Evolutionary conservation across 1,140 invertebrate species (phyloP), one percentile per base, ranked within the genome.

Genomic region (Melanaphis sacchari): DNA sequence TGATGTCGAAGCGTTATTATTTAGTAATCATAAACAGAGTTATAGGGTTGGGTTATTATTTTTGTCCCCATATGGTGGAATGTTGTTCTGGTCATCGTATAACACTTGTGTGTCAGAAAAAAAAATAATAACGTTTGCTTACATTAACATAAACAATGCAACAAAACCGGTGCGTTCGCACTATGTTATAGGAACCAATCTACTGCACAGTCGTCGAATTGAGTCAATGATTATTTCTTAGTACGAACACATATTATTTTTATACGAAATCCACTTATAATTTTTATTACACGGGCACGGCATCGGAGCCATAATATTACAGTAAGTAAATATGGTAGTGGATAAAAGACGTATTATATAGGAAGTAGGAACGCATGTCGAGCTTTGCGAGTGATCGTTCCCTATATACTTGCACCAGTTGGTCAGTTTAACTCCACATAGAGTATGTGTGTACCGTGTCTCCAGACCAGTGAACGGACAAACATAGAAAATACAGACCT

Each of bases 41-140:
- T 22, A 49, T 49, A 54, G 81, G 91, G 81, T 85, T 40, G 46
- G 46, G 46, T 92, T 85, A 49, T 93, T 84, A 93, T 93, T 93
- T 93, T 84, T 54, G 76, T 93, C 81, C 91, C 81, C 81, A 84
- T 85, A 26, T 93, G 81, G 22, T 8, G 66, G 59, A 46, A 49
- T 41, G 38, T 40, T 52, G 91, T 93, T 93, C 26, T 84, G 43
- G 91, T 49, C 81, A 52, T 85, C 36, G 91, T 38, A 91, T n/a
- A n/a, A n/a, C 26, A 82, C n/a, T 18, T 8, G 43, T n/a, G 54
- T 89, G 49, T 88, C 85, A 18, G 31, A 90, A 43, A 43, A 81
- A 91, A 91, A 81, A 43, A 82, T 82, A 46, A 81, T 4, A 36
- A 5, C 66, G 66, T 81, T 81, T 46, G 66, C 24, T 38, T 38